Evolutionary conservation across 2,888 invertebrate genomes (phyloP), one percentile per base, ranked within the genome.

Genomic region (Synanthedon andrenaeformis): DNA sequence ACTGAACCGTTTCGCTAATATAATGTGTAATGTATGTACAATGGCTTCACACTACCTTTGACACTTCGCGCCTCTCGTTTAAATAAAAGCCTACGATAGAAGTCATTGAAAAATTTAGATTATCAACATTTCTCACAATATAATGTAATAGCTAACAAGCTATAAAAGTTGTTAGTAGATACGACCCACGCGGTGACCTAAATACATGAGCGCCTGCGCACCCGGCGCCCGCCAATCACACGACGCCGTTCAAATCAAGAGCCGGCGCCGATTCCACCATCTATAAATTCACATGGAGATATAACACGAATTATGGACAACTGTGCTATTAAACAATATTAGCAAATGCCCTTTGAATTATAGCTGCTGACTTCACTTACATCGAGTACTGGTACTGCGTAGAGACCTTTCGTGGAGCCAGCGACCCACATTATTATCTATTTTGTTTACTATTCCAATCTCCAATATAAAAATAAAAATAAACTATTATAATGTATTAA

Each of bases 131-230:
- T 45, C 45, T 14, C 45, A 45, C 45, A 45, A 8, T 19, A 12
- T 17, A 49, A 8, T 49, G 17, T 49, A 49, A 49, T 49, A 49
- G 42, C 13, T 42, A 51, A 51, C 54, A 19, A 49, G 51, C 28
- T 54, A 52, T 55, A 57, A 53, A 56, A 57, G 70, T 69, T 70
- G 74, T 76, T 72, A 65, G 74, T 79, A 76, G 76, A 74, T 75
- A 72, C 79, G 72, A 72, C 83, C 84, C 79, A 84, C 83, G 77
- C 80, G 69, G 69, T 81, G 86, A 83, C 86, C 86, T 73, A 85
- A 78, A 85, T 85, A 74, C 72, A 51, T 41, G 66, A 64, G 63
- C 61, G 76, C 78, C 80, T 74, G 77, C 66, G 82, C 80, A 74
- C 70, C 78, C 76, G 80, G 80, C 79, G 74, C 72, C 76, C 72